Evolutionary conservation across 92 coral and sea anemone genomes (phyloP), one percentile per base, ranked within the genome.

Genomic region (Plumapathes pennacea): DNA sequence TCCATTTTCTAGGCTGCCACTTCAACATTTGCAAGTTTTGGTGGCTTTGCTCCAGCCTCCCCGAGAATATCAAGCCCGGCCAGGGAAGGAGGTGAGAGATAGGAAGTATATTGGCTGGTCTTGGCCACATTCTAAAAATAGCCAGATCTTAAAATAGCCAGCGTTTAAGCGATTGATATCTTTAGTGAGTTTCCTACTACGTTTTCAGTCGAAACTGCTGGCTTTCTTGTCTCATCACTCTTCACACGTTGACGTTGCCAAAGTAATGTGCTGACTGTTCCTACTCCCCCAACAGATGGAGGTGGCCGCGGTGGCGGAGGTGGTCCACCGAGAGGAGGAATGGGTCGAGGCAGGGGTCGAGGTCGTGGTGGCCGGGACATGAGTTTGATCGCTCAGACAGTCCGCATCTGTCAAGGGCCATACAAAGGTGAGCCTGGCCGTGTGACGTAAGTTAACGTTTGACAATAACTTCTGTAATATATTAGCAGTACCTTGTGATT

Each of bases 1-100:
- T n/a, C n/a, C n/a, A n/a, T n/a, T n/a, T n/a, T n/a, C n/a, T n/a
- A n/a, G n/a, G n/a, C 87, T 95, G 96, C 88, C 3, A 69, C 89
- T 14, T 71, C 94, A 18, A 83, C 79, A 37, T 62, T 80, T 0
- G 80, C 84, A 62, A 92, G 96, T 25, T 83, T 85, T 24, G 80
- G 90, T 73, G 96, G 96, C 7, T 92, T 88, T 80, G 96, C 87
- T 0, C 98, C 98, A n/a, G 63, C 89, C 5, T 92, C 98, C 0
- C 98, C 98, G 33, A 60, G 98, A 38, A 88, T 92, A 50, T 78
- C 92, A 12, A 92, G 98, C 46, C 98, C 98, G 1, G 98, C 98
- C 2, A 74, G 96, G 38, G 98, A 92, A 50, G 41, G 89, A 58
- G 96, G 97, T 87, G 32, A 31, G 64, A 10, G 13, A 8, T 8